Conservation (phyloP, 2,888 invertebrate genomes). For the Reticulitermes lucifugus region DNA sequence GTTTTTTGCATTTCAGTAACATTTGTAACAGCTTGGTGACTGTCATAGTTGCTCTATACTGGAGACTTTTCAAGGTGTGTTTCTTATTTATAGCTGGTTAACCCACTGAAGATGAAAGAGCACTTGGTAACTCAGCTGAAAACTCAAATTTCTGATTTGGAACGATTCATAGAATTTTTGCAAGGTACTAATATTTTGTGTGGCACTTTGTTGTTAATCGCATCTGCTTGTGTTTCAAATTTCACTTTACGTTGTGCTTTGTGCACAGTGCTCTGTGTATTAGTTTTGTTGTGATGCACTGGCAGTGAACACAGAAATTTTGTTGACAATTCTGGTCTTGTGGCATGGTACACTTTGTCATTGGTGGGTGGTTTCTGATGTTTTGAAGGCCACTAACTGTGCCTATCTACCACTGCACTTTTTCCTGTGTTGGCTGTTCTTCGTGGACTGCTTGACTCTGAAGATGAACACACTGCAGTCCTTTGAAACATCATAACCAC, state of each 20-base stretch:
- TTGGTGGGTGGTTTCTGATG: too few relatives aligned
- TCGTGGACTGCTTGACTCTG: too few relatives aligned
- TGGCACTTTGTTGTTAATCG: background rate
- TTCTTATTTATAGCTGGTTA: constrained; percentile 75
- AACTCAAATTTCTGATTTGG: constrained; percentile 96
- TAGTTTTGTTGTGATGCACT: background rate
- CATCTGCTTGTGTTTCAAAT: background rate
- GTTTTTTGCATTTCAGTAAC: background rate
- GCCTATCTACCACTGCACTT: too few relatives aligned
- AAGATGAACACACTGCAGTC: too few relatives aligned
- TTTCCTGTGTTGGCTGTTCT: too few relatives aligned
- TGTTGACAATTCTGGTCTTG: too few relatives aligned
- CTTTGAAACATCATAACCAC: too few relatives aligned
- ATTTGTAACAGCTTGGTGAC: background rate
- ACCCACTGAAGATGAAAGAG: constrained; percentile 95
- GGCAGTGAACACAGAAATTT: background rate
- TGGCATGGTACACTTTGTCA: too few relatives aligned
- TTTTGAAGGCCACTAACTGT: too few relatives aligned
- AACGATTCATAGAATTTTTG: constrained; percentile 94
- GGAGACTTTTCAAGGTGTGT: background rate
- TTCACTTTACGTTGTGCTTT: background rate
- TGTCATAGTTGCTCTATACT: background rate
- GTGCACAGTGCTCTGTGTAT: background rate
- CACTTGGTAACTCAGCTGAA: constrained; percentile 95
- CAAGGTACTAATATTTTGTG: constrained; percentile 70